Conservation (phyloP, 2,888 invertebrate species). For the Tipula helvola region DNA sequence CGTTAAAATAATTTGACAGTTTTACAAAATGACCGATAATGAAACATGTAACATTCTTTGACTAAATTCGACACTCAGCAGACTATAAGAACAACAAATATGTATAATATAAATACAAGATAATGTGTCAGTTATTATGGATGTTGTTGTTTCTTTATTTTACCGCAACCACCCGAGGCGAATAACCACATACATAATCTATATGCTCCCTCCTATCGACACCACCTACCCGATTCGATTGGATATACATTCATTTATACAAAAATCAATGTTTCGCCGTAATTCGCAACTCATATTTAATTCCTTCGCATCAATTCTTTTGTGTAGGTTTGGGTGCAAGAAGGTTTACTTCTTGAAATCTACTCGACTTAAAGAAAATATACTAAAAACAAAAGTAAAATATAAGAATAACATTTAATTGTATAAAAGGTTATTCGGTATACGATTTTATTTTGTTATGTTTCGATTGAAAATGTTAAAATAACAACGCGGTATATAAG, state of each 20-base stretch:
- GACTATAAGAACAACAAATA: not conserved
- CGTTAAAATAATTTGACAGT: not conserved
- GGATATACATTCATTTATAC: not conserved
- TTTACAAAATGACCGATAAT: not conserved
- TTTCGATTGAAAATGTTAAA: not conserved
- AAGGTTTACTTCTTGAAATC: not conserved
- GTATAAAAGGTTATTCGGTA: not conserved
- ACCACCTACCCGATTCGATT: not conserved
- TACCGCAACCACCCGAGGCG: not conserved
- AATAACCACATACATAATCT: not conserved
- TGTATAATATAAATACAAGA: no score
- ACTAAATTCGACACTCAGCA: not conserved
- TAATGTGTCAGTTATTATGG: no score
- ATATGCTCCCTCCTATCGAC: not conserved
- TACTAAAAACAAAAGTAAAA: not conserved
- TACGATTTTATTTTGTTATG: not conserved
- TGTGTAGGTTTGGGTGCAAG: not conserved
- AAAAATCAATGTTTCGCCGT: no score
- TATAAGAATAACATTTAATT: not conserved
- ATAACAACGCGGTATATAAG: not conserved
- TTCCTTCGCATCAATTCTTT: not conserved
- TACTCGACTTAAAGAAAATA: not conserved
- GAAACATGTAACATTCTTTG: not conserved
- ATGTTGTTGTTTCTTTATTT: no score
- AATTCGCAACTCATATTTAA: not conserved